These are phyloP conservation scores for Mormyrus iriodes DNA, from an alignment of 2,113 vertebrate species.

Conservation along the genomic window DNA sequence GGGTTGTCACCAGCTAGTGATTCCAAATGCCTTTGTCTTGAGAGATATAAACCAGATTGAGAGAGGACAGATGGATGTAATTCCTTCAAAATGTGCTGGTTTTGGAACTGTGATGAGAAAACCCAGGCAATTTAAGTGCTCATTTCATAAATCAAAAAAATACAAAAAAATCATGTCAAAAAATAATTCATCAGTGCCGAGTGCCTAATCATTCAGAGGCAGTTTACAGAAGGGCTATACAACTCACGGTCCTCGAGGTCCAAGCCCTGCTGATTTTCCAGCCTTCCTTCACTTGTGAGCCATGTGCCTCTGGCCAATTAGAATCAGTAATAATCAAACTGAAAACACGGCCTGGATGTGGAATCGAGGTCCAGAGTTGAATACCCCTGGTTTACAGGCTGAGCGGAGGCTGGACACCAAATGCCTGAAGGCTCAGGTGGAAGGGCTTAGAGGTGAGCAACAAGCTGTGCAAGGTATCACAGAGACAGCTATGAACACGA, in stretches of 20 bases:
- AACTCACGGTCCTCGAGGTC: too few species aligned
- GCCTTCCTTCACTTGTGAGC: too few species aligned
- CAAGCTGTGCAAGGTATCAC: not conserved
- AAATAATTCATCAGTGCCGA: not conserved
- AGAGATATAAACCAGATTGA: not conserved
- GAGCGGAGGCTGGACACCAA: not conserved
- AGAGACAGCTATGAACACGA: not conserved
- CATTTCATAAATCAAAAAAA: not conserved
- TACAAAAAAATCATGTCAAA: not conserved
- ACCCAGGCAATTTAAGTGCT: not conserved
- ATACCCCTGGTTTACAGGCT: too few species aligned
- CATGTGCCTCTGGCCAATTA: too few species aligned
- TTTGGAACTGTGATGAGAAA: not conserved
- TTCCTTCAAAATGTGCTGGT: not conserved
- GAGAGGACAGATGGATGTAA: not conserved
- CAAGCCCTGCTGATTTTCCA: too few species aligned
- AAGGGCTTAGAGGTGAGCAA: not conserved
- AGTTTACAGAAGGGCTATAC: too few species aligned
- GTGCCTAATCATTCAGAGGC: too few species aligned
- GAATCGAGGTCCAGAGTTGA: too few species aligned
- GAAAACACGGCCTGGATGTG: too few species aligned
- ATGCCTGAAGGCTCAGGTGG: not conserved
- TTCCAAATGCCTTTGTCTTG: not conserved
- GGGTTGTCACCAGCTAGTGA: not conserved
- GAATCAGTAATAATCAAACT: too few species aligned